Evolutionary conservation across 2,888 invertebrate genomes (phyloP).

Genomic region (Brachyptera putata): DNA sequence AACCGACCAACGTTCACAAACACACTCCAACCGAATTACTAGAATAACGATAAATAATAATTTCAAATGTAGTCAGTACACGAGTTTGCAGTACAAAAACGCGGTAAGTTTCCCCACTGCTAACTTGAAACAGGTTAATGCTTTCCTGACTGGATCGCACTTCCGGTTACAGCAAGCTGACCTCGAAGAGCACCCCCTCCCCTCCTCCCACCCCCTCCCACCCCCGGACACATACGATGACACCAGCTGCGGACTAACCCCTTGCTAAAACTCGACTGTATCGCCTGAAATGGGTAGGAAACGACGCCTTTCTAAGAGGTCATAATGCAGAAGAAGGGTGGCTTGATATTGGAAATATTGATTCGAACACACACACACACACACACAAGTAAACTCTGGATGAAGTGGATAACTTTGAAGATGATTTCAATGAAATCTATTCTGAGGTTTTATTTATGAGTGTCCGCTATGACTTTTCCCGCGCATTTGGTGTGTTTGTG

Average conservation of each 20-base stretch:
- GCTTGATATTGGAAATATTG: slow-evolving; percentile 20
- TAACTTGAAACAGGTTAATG: slow-evolving; percentile 25
- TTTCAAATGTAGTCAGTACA: too few species aligned
- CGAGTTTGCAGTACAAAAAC: too few species aligned
- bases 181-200: slow-evolving; percentile 3
- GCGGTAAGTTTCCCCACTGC: neutral
- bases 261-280: neutral
- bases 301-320: neutral
- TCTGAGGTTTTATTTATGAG: neutral
- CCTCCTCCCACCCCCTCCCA: neutral
- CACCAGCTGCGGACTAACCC: slow-evolving; percentile 3
- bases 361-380: too few species aligned
- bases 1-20: too few species aligned
- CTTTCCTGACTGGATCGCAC: slow-evolving; percentile 21
- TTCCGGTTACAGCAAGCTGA: slow-evolving; percentile 7
- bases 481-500: neutral
- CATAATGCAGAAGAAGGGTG: slow-evolving; percentile 10
- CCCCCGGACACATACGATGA: neutral
- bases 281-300: slow-evolving; percentile 20
- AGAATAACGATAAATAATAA: too few species aligned
- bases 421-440: slow-evolving; percentile 16
- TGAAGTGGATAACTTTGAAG: slow-evolving; percentile 1
- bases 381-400: slow-evolving; percentile 2
- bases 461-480: neutral
- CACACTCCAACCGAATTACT: too few species aligned